Base-by-base conservation (phyloP, 2,797 vertebrate species). In the Eupleurogrammus muticus region DNA sequence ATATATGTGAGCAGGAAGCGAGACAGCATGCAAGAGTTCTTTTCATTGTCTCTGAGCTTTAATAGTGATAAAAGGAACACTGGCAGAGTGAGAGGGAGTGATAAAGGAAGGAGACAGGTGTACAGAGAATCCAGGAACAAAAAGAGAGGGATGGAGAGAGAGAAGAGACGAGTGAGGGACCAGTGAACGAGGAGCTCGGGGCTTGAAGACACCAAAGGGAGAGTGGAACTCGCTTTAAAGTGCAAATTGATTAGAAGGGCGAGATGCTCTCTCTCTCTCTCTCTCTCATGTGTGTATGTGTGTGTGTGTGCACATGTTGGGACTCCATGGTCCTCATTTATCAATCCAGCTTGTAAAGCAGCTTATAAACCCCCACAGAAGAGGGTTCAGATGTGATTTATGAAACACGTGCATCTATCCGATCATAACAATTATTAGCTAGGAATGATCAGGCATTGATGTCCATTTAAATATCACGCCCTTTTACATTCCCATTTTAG, bases 181-280 rank as follows among this genome's bases (percentile, higher is more conserved):
- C 0, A 20, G n/a, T 48, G 53, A 35, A 52, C 61, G 40, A 61
- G 34, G 20, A 63, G 46, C 7, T 65, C 34, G 24, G 40, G 57
- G 48, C 5, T 24, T 34, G 17, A 54, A 51, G 52, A 66, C 48
- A 56, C 54, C 49, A 65, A 34, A 67, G 56, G 70, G 24, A 69
- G 58, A 75, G 76, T 68, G 57, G 42, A 77, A 63, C 57, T 68
- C 57, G 64, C 44, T 77, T 79, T 87, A 69, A 85, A 83, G 81
- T 86, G 79, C 70, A 83, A 80, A 89, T 80, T 81, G 66, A 85
- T 78, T 48, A 58, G 57, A 75, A 42, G 46, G 38, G 24, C 46
- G 13, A 14, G 60, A n/a, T 48, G 66, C 40, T 66, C 14, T 61
- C 50, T 3, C 28, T 28, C 28, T 28, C 28, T 28, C 28, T 28